phyloP scores from a whole-genome alignment of 2,888 invertebrate species.

The Trichogramma dendrolimi region DNA sequence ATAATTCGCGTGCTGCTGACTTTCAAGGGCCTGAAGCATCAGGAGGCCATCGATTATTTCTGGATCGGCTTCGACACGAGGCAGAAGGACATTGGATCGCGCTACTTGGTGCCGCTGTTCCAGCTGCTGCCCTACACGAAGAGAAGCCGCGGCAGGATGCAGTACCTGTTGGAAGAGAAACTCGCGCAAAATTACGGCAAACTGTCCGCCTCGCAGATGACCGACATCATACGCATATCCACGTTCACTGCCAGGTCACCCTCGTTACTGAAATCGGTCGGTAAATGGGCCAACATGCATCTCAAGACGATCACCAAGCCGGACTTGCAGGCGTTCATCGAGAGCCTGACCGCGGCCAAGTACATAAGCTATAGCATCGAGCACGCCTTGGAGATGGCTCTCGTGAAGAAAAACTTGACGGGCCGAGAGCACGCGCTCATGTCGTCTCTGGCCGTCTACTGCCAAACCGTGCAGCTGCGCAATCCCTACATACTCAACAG shows the following conservation, averaged over 20 bases:
- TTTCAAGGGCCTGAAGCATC: conserved; percentile 54
- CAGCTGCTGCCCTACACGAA: conserved; percentile 58
- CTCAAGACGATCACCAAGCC: conserved; percentile 61
- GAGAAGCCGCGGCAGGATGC: conserved; percentile 59
- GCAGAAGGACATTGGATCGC: conserved; percentile 58
- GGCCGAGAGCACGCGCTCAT: conserved; percentile 58
- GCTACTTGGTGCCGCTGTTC: conserved; percentile 59
- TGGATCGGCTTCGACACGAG: conserved; percentile 61
- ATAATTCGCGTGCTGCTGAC: conserved; percentile 57
- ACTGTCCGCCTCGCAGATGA: conserved; percentile 53
- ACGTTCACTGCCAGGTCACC: conserved; percentile 43
- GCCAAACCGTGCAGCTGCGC: conserved; percentile 58
- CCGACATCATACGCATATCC: conserved; percentile 54
- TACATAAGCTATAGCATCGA: conserved; percentile 59
- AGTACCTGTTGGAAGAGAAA: conserved; percentile 61
- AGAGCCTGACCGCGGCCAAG: conserved; percentile 56
- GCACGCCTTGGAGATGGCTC: conserved; percentile 60
- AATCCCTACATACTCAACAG: conserved; percentile 59
- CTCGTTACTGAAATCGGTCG: conserved; percentile 45
- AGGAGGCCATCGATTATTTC: conserved; percentile 60
- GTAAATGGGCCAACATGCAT: conserved; percentile 60
- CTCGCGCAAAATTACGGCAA: conserved; percentile 58
- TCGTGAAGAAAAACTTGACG: conserved; percentile 56
- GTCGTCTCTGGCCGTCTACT: conserved; percentile 61
- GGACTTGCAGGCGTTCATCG: conserved; percentile 55